A percentile compares a stretch with the other conserved stretches of the same genome.
These are phyloP conservation scores for Scomber colias DNA, from an alignment of 2,113 vertebrate genomes.

Conservation along the genomic window DNA sequence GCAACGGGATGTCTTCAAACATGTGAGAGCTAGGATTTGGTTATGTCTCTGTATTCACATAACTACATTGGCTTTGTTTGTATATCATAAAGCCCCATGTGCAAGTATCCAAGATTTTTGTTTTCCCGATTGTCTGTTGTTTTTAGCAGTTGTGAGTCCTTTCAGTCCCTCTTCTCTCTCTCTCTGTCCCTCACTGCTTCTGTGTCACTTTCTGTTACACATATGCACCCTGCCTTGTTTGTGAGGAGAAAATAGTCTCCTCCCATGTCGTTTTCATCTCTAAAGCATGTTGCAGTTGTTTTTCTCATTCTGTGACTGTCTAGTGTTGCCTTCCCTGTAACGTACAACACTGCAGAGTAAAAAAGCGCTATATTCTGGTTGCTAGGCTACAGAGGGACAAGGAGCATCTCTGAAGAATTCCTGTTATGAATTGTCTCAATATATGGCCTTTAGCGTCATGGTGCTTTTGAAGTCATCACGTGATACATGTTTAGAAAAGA, in stretches of 20 bases:
- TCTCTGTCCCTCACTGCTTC: background rate
- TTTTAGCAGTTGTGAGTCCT: conserved; percentile 4
- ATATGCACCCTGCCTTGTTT: background rate
- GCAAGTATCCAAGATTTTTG: conserved; percentile 23
- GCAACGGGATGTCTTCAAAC: conserved; percentile 79
- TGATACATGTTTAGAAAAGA: background rate
- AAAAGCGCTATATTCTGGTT: conserved; percentile 65
- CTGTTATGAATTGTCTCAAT: conserved; percentile 51
- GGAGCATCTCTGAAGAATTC: conserved; percentile 63
- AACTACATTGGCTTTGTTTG: conserved; percentile 16
- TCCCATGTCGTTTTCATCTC: conserved; percentile 9
- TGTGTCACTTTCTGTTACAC: conserved; percentile 26
- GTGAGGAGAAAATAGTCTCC: background rate
- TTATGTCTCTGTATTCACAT: conserved; percentile 37
- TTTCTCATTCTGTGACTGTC: conserved; percentile 30
- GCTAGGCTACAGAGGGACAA: conserved; percentile 74
- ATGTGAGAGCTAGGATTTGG: conserved; percentile 23
- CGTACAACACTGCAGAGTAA: conserved; percentile 49
- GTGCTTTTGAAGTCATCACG: conserved; percentile 17
- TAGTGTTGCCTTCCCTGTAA: conserved; percentile 20
- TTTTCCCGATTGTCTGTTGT: conserved; percentile 7
- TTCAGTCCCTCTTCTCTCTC: background rate
- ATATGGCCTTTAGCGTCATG: conserved; percentile 53
- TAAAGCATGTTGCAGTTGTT: conserved; percentile 3
- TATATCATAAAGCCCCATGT: background rate